A percentile compares a stretch with the other conserved stretches of the same genome.
Evolutionary conservation across 2,888 invertebrate genomes (phyloP).

Genomic region (Andrena marginata): DNA sequence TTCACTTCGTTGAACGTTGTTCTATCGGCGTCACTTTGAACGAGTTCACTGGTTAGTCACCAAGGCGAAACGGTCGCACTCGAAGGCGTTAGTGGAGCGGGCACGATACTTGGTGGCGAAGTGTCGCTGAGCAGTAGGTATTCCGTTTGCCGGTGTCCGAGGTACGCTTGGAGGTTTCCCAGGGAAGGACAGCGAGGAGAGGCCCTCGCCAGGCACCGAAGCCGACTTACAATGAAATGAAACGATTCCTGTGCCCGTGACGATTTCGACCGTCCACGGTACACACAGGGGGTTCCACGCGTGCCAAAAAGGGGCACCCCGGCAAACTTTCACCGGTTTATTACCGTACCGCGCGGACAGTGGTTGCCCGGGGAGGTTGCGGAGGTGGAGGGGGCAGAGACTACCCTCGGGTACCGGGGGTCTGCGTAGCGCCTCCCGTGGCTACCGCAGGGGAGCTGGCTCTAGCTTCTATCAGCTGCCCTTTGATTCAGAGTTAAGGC

Average conservation of each 20-base stretch:
- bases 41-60: neutral
- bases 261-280: slow-evolving; percentile 74
- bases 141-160: neutral
- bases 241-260: slow-evolving; percentile 81
- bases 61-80: neutral
- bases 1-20: neutral
- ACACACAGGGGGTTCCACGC: slow-evolving; percentile 71
- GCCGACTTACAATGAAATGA: slow-evolving; percentile 75
- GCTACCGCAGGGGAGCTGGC: slow-evolving; percentile 58
- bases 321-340: slow-evolving; percentile 82
- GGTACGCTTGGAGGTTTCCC: neutral
- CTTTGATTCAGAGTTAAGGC: slow-evolving; percentile 72
- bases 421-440: slow-evolving; percentile 55
- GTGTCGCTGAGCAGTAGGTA: neutral
- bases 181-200: neutral
- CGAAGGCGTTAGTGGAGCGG: neutral
- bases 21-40: neutral
- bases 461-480: slow-evolving; percentile 80
- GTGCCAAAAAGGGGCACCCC: slow-evolving; percentile 82
- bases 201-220: slow-evolving; percentile 40
- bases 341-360: slow-evolving; percentile 66
- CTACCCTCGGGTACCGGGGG: slow-evolving; percentile 55
- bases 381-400: slow-evolving; percentile 53
- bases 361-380: slow-evolving; percentile 10
- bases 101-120: neutral